phyloP scores from a whole-genome alignment of 2,888 invertebrate species.

The Villa cingulata region DNA sequence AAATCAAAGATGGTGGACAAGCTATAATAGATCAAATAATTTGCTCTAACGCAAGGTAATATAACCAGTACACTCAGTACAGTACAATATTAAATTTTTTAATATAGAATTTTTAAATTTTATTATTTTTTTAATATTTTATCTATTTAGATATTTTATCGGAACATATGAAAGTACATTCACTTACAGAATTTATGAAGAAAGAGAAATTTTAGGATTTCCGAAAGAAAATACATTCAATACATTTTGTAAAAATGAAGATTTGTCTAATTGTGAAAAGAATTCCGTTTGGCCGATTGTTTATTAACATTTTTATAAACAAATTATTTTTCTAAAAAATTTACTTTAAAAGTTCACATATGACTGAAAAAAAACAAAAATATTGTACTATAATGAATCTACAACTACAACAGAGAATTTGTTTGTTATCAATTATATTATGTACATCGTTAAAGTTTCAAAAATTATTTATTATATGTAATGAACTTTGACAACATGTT shows the following conservation, averaged over 20 bases:
- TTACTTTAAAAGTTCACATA: no score
- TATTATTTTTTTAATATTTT: neutral
- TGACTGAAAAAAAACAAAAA: no score
- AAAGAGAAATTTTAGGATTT: conserved; percentile 89
- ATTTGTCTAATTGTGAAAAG: conserved; percentile 48
- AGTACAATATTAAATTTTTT: no score
- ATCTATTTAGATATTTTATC: conserved; percentile 50
- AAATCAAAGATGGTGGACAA: conserved; percentile 61
- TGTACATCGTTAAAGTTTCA: no score
- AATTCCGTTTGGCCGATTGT: conserved; percentile 67
- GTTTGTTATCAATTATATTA: no score
- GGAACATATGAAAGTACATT: conserved; percentile 94
- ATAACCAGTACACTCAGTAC: no score
- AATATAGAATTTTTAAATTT: neutral
- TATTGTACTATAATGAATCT: no score
- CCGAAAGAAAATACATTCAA: conserved; percentile 72
- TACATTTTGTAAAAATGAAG: conserved; percentile 42
- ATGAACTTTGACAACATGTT: no score
- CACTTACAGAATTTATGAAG: conserved; percentile 92
- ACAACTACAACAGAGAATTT: no score
- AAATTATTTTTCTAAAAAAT: neutral
- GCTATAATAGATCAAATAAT: conserved; percentile 95
- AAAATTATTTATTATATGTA: no score
- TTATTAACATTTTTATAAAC: conserved; percentile 35
- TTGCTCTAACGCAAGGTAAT: conserved; percentile 63